A percentile compares a stretch with the other conserved stretches of the same genome.
These are phyloP conservation scores for Plectrocnemia conspersa DNA, from an alignment of 1,140 invertebrate genomes.

Conservation along the genomic window DNA sequence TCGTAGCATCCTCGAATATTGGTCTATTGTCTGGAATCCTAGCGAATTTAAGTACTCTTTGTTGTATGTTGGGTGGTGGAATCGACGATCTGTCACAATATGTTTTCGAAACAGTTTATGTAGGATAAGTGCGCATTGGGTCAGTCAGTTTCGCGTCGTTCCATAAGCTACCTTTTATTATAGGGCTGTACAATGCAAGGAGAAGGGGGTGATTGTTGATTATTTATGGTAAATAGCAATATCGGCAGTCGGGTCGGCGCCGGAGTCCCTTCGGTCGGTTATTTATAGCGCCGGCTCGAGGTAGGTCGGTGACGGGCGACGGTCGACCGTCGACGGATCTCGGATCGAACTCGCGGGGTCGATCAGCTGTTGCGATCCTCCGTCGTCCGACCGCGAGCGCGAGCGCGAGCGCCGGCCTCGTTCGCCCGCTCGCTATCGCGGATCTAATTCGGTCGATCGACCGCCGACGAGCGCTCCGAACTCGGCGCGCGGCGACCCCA, in stretches of 20 bases:
- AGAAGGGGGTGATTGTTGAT: too few relatives aligned
- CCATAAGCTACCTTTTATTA: too few relatives aligned
- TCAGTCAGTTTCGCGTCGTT: too few relatives aligned
- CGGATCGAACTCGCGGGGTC: constrained; percentile 43
- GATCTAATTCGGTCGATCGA: neutral
- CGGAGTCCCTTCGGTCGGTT: constrained; percentile 12
- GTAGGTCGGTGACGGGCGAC: constrained; percentile 40
- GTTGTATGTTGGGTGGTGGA: too few relatives aligned
- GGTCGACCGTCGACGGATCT: constrained; percentile 44
- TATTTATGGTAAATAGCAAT: too few relatives aligned
- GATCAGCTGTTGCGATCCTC: constrained; percentile 49
- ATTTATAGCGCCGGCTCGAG: constrained; percentile 17
- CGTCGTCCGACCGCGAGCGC: constrained; percentile 13
- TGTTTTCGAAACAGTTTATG: too few relatives aligned
- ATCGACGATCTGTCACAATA: too few relatives aligned
- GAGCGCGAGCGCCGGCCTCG: neutral
- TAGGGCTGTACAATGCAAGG: too few relatives aligned
- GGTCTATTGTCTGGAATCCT: too few relatives aligned
- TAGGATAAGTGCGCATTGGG: too few relatives aligned
- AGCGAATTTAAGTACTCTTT: too few relatives aligned
- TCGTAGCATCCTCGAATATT: too few relatives aligned
- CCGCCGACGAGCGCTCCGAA: constrained; percentile 9
- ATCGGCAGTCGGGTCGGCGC: constrained; percentile 3
- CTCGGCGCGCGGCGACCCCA: constrained; percentile 20
- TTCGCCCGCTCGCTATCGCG: neutral